Conservation (phyloP, 2,113 vertebrate species). For the Siphamia tubifer region DNA sequence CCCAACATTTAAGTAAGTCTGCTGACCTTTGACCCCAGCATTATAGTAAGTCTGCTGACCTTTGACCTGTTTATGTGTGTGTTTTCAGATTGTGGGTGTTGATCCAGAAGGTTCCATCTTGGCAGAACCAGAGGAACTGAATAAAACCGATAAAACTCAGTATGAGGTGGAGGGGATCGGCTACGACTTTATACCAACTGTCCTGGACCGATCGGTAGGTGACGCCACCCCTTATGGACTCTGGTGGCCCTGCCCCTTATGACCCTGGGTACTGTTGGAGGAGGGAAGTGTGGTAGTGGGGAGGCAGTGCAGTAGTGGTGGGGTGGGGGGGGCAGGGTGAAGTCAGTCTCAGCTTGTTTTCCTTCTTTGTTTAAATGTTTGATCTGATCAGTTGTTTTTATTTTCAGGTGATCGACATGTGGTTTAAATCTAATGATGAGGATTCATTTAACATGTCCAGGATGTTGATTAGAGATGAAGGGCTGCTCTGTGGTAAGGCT, state of each 20-base stretch:
- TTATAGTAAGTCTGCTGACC: constrained; percentile 67
- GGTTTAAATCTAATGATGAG: constrained; percentile 91
- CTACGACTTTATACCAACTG: constrained; percentile 96
- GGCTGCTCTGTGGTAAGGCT: constrained; percentile 95
- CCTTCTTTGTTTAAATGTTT: too few species aligned
- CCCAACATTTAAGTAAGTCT: too few species aligned
- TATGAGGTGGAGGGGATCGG: constrained; percentile 98
- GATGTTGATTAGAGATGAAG: constrained; percentile 91
- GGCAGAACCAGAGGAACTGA: constrained; percentile 88
- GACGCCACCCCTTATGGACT: too few species aligned
- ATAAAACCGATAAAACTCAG: constrained; percentile 85
- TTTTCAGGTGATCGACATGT: constrained; percentile 90
- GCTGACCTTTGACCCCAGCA: too few species aligned
- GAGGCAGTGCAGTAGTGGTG: too few species aligned
- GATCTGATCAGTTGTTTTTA: too few species aligned
- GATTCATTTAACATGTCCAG: constrained; percentile 89
- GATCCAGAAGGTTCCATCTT: constrained; percentile 96
- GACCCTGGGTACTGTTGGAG: too few species aligned
- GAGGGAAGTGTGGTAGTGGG: too few species aligned
- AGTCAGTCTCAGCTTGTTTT: accelerated
- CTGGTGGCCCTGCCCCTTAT: too few species aligned
- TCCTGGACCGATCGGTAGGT: constrained; percentile 92
- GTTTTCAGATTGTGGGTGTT: constrained; percentile 88
- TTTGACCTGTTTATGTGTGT: neutral
- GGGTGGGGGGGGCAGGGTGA: too few species aligned